Evolutionary conservation across 1,140 invertebrate genomes (phyloP).

Genomic region (Danaus plexippus): DNA sequence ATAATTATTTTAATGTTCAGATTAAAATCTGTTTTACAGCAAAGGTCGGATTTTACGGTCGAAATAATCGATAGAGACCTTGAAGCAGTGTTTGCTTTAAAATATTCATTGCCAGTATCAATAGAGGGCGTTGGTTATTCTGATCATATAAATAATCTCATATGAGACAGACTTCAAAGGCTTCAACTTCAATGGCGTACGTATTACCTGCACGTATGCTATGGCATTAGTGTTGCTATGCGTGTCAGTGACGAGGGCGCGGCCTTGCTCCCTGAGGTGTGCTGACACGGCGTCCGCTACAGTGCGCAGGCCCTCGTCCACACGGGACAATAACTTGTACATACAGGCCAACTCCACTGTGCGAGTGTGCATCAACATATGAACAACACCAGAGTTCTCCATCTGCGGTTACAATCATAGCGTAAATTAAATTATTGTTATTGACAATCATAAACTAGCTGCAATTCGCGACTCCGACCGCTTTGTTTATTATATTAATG

Average conservation of each 20-base stretch:
- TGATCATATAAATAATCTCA: neutral
- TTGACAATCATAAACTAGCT: too few relatives aligned
- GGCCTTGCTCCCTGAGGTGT: slow-evolving; percentile 95
- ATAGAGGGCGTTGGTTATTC: too few relatives aligned
- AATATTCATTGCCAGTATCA: too few relatives aligned
- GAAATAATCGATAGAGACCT: neutral
- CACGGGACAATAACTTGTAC: slow-evolving; percentile 96
- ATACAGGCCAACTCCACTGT: slow-evolving; percentile 97
- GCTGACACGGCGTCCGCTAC: slow-evolving; percentile 95
- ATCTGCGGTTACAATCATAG: slow-evolving; percentile 75
- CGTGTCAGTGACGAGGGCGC: slow-evolving; percentile 93
- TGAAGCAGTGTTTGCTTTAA: too few relatives aligned
- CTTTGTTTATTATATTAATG: too few relatives aligned
- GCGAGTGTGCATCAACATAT: slow-evolving; percentile 98
- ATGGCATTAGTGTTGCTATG: slow-evolving; percentile 92
- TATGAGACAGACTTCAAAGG: too few relatives aligned
- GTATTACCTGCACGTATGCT: slow-evolving; percentile 88
- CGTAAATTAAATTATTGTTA: neutral
- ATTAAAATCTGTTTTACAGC: too few relatives aligned
- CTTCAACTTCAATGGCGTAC: neutral
- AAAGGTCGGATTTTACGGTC: neutral
- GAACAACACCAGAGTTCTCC: slow-evolving; percentile 99
- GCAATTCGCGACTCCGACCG: too few relatives aligned
- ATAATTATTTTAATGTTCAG: too few relatives aligned
- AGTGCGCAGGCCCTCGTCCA: slow-evolving; percentile 91